A percentile compares a stretch with the other conserved stretches of the same genome.
phyloP scores from a whole-genome alignment of 2,113 vertebrate species.

The Centropristis striata region DNA sequence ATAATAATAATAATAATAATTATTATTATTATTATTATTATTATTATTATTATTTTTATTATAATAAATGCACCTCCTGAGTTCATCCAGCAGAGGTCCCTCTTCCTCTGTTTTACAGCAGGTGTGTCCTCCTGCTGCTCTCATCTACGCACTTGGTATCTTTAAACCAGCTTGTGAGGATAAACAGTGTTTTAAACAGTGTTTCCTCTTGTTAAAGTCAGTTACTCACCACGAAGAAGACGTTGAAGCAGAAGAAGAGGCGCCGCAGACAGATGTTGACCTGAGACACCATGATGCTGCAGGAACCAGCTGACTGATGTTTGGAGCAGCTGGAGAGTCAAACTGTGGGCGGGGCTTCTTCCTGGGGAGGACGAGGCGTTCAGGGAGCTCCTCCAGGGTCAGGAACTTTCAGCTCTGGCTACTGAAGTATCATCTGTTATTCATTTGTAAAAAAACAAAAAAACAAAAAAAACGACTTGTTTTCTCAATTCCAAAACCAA shows the following conservation, averaged over 20 bases:
- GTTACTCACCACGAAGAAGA: slow-evolving; percentile 5
- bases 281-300: background rate
- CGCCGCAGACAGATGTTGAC: background rate
- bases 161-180: background rate
- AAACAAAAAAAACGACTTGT: too few species aligned
- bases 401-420: too few species aligned
- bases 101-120: too few species aligned
- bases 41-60: too few species aligned
- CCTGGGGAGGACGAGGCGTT: background rate
- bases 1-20: too few species aligned
- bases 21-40: too few species aligned
- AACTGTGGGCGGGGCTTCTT: background rate
- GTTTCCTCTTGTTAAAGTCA: background rate
- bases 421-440: too few species aligned
- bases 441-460: too few species aligned
- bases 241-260: background rate
- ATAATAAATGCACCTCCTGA: background rate
- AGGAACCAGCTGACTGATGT: background rate
- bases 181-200: background rate
- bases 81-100: slow-evolving; percentile 22
- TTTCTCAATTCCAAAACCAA: too few species aligned
- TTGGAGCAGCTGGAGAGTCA: background rate
- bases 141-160: background rate
- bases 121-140: too few species aligned
- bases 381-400: background rate